Evolutionary conservation across 1,140 invertebrate species (phyloP), one percentile per base, ranked within the genome.

Genomic region (Musca domestica): DNA sequence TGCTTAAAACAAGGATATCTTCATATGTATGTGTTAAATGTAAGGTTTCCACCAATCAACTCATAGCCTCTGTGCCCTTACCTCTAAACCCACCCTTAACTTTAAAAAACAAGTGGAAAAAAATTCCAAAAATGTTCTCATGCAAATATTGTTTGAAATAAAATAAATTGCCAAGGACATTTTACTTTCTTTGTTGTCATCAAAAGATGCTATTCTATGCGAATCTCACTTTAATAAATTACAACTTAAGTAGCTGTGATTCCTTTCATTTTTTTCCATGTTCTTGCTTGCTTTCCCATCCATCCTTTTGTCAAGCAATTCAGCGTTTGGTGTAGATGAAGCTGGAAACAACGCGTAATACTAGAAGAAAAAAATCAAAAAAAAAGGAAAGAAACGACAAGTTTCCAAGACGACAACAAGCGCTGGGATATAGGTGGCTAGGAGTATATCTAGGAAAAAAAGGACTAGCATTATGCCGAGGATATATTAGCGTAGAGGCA

Each of bases 191-290:
- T 61, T 61, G 14, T 34, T 41, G 34, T 41, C 34, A 41, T 41
- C 34, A 25, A 22, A 12, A 25, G n/a, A 12, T 34, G 17, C 19
- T 34, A 17, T 61, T 61, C 34, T 61, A 20, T 34, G n/a, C 9
- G 17, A 19, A 19, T 17, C 41, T 61, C 22, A 19, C 34, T 61
- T 61, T 61, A 61, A 61, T 61, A 61, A 61, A 61, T 61, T 41
- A 61, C 56, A 61, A 61, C 30, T 61, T 61, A 61, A 61, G 56
- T 61, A 61, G 56, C 56, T 61, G 56, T 17, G 56, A 61, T 61
- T 61, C 34, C n/a, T 34, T 61, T 54, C 14, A 19, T 10, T 22
- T 19, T 22, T 23, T 54, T 23, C 22, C 52, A 54, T 23, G 23
- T 15, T 34, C 27, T 25, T 56, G 20, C 23, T 54, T 5, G 34